phyloP scores from a whole-genome alignment of 2,888 invertebrate genomes.

The Hirtodrosophila cameraria region DNA sequence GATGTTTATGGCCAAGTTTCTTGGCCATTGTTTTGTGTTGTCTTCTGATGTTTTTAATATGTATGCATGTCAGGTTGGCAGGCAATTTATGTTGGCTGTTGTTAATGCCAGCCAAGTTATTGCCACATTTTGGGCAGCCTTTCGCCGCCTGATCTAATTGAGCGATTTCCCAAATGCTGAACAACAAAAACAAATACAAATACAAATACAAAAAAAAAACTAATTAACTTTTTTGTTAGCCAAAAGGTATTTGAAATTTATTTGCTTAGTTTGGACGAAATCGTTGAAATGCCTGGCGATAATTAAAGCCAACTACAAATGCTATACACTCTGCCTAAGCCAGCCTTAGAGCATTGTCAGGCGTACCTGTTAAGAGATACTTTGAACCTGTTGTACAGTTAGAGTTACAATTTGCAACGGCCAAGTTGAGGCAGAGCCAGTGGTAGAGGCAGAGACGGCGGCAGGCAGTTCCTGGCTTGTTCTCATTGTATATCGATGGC shows the following conservation, averaged over 20 bases:
- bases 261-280: constrained; percentile 66
- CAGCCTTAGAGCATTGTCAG: constrained; percentile 52
- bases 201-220: constrained; percentile 38
- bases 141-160: constrained; percentile 73
- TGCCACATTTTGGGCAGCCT: constrained; percentile 58
- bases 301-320: constrained; percentile 65
- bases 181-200: constrained; percentile 28
- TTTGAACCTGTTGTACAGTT: constrained; percentile 82
- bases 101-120: constrained; percentile 44
- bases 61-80: constrained; percentile 32
- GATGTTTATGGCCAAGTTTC: constrained; percentile 41
- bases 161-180: constrained; percentile 67
- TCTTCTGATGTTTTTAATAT: constrained; percentile 28
- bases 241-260: constrained; percentile 57
- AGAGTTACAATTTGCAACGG: constrained; percentile 79
- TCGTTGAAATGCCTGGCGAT: constrained; percentile 75
- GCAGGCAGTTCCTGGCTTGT: constrained; percentile 48
- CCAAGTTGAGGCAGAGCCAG: too few relatives aligned
- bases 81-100: constrained; percentile 25
- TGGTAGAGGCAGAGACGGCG: too few relatives aligned
- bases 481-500: constrained; percentile 77
- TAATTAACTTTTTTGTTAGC: constrained; percentile 68
- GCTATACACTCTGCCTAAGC: constrained; percentile 15
- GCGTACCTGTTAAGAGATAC: constrained; percentile 79
- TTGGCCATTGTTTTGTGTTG: constrained; percentile 34